A percentile compares a stretch with the other conserved stretches of the same genome.
Evolutionary conservation across 37 sponge, comb jelly and placozoan genomes (phyloP).

Genomic region (Bolinopsis microptera): DNA sequence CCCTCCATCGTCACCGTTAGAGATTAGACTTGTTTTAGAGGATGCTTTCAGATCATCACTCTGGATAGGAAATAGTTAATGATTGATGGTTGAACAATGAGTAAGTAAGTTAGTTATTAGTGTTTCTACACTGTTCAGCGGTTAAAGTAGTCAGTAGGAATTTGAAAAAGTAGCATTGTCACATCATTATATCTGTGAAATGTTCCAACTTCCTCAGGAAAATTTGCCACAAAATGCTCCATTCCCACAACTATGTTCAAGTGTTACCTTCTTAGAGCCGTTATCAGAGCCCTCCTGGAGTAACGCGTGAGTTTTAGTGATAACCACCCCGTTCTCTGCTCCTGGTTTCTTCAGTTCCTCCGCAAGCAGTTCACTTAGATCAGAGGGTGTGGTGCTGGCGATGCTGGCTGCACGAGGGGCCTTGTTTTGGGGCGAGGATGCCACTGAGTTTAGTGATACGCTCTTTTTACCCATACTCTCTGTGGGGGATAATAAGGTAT

Average conservation of each 20-base stretch:
- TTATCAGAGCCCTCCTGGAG: neutral
- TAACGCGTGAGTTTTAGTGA: neutral
- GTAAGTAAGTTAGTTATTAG: too few relatives aligned
- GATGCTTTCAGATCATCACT: neutral
- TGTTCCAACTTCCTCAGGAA: too few relatives aligned
- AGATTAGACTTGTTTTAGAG: conserved; percentile 8
- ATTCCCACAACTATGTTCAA: neutral
- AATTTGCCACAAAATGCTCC: too few relatives aligned
- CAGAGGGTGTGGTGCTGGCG: neutral
- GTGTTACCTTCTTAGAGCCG: neutral
- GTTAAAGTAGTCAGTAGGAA: too few relatives aligned
- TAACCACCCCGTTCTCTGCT: neutral
- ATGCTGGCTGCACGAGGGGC: neutral
- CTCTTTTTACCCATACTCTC: neutral
- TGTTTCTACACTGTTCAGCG: too few relatives aligned
- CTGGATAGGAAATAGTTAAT: neutral
- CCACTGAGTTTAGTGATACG: conserved; percentile 20
- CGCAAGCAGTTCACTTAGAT: conserved; percentile 40
- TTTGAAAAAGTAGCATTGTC: too few relatives aligned
- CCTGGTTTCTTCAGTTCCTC: neutral
- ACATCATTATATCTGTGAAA: too few relatives aligned
- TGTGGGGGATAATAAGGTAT: too few relatives aligned
- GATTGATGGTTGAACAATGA: too few relatives aligned
- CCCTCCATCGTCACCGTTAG: too few relatives aligned
- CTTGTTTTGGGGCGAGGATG: neutral